phyloP scores from a whole-genome alignment of 2,113 vertebrate genomes.

The Myiopsitta monachus region DNA sequence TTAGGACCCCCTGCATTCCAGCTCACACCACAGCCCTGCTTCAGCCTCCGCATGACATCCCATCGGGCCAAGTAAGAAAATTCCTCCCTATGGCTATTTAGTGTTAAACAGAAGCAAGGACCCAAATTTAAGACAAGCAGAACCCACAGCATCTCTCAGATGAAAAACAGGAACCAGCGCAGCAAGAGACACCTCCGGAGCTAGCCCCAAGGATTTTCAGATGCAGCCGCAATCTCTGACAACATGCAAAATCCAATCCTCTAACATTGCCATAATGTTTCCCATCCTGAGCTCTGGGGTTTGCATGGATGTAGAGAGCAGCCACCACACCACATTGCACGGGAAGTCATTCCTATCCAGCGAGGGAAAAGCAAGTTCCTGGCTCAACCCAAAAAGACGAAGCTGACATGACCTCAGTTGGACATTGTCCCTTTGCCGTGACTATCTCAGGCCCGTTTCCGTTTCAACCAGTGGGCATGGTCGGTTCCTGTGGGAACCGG shows the following conservation, averaged over 20 bases:
- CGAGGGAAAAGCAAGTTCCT: not conserved
- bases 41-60: not conserved
- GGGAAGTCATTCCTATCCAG: not conserved
- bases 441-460: slow-evolving; percentile 63
- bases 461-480: slow-evolving; percentile 26
- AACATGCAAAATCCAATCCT: not conserved
- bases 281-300: accelerated
- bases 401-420: slow-evolving; percentile 47
- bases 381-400: not conserved
- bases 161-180: not conserved
- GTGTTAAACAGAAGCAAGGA: accelerated
- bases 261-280: accelerated
- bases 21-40: accelerated
- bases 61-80: accelerated
- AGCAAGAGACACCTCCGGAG: not conserved
- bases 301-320: not conserved
- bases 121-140: accelerated
- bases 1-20: accelerated
- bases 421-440: slow-evolving; percentile 3
- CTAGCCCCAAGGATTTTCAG: not conserved
- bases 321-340: accelerated
- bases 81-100: not conserved
- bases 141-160: not conserved
- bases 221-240: accelerated
- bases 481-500: slow-evolving; percentile 80